Conservation (phyloP, 2,113 vertebrate species). For the Salvelinus sp. region DNA sequence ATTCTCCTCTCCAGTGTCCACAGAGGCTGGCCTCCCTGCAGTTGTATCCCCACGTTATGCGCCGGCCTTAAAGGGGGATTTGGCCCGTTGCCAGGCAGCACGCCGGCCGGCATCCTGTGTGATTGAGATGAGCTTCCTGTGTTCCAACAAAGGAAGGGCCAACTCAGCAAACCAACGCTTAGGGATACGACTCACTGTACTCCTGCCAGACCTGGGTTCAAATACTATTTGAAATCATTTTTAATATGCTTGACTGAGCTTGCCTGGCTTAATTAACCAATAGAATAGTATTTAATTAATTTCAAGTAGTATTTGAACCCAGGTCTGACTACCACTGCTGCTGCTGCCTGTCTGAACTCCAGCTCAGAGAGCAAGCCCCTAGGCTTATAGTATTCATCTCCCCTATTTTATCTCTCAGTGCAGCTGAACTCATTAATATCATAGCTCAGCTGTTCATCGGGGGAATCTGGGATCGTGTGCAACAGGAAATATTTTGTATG, state of each 20-base stretch:
- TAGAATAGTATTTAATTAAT: background rate
- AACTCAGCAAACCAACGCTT: slow-evolving; percentile 29
- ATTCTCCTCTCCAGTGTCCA: background rate
- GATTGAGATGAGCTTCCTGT: slow-evolving; percentile 56
- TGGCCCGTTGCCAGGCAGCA: slow-evolving; percentile 36
- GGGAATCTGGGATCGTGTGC: too few species aligned
- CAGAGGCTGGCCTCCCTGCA: background rate
- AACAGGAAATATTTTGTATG: too few species aligned
- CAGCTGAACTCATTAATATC: too few species aligned
- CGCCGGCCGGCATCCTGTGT: slow-evolving; percentile 54
- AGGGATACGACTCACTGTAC: slow-evolving; percentile 21
- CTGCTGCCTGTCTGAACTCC: too few species aligned
- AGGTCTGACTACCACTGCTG: too few species aligned
- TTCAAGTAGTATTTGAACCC: too few species aligned
- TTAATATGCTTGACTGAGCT: background rate
- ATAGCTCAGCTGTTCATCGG: too few species aligned
- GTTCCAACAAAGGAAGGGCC: slow-evolving; percentile 51
- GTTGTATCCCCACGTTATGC: slow-evolving; percentile 20
- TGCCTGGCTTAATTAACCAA: background rate
- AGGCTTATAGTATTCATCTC: too few species aligned
- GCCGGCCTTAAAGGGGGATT: slow-evolving; percentile 8
- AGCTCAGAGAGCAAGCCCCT: too few species aligned
- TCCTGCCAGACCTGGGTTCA: background rate
- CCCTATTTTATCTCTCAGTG: too few species aligned
- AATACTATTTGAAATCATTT: background rate